A percentile compares a stretch with the other conserved stretches of the same genome.
phyloP scores from a whole-genome alignment of 2,888 invertebrate species.

The Dichetophora obliterata region DNA sequence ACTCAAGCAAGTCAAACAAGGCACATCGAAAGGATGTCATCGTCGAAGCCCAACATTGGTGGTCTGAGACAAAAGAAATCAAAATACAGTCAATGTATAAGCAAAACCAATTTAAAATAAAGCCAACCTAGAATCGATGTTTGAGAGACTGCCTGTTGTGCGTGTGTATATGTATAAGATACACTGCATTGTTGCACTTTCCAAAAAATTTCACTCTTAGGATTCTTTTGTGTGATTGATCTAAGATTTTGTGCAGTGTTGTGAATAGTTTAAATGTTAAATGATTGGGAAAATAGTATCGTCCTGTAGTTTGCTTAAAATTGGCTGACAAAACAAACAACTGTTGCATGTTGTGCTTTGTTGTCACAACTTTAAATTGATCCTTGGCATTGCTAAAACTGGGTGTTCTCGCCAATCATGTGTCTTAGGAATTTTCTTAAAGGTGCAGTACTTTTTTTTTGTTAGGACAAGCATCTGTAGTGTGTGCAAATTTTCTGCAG shows the following conservation, averaged over 20 bases:
- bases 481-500: neutral
- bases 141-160: conserved; percentile 22
- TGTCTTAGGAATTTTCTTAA: neutral
- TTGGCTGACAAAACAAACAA: conserved; percentile 14
- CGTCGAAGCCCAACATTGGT: conserved; percentile 12
- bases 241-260: neutral
- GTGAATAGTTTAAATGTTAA: neutral
- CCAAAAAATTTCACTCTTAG: neutral
- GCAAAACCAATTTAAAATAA: neutral
- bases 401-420: neutral
- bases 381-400: neutral
- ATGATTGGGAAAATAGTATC: conserved; percentile 9
- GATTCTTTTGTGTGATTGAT: neutral
- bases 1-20: conserved; percentile 1
- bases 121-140: neutral
- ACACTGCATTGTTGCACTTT: conserved; percentile 22
- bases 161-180: conserved; percentile 32
- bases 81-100: neutral
- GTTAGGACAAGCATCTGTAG: neutral
- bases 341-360: neutral
- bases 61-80: conserved; percentile 1
- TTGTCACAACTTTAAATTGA: neutral
- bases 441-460: neutral
- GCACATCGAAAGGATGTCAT: neutral
- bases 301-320: neutral